phyloP scores from a whole-genome alignment of 1,140 invertebrate species.

The Plutomurus gul region DNA sequence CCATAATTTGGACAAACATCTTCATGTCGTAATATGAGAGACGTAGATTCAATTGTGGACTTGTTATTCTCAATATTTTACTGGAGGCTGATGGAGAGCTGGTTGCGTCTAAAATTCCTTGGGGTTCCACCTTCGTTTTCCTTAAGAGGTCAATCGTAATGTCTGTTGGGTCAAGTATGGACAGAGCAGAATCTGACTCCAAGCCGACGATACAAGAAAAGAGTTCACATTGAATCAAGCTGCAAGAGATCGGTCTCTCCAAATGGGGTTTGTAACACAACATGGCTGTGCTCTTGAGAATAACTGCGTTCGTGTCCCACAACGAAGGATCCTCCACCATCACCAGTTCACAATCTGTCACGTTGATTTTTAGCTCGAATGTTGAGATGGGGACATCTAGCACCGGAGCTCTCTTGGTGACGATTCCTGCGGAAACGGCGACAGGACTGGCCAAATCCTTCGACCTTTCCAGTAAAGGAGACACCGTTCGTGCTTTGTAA shows the following conservation, averaged over 20 bases:
- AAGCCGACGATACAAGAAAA: slow-evolving; percentile 90
- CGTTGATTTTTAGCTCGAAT: slow-evolving; percentile 88
- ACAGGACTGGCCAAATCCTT: slow-evolving; percentile 51
- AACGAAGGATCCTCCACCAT: slow-evolving; percentile 87
- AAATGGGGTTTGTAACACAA: slow-evolving; percentile 76
- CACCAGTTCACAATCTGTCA: slow-evolving; percentile 93
- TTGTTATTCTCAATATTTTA: slow-evolving; percentile 58
- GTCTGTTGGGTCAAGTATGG: slow-evolving; percentile 93
- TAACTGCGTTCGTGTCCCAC: slow-evolving; percentile 90
- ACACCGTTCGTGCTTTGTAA: not conserved
- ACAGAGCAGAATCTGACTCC: slow-evolving; percentile 91
- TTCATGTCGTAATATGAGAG: slow-evolving; percentile 92
- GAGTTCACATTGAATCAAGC: slow-evolving; percentile 86
- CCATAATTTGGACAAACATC: slow-evolving; percentile 86
- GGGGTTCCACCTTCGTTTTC: slow-evolving; percentile 53
- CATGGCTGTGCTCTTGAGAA: slow-evolving; percentile 88
- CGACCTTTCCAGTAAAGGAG: slow-evolving; percentile 35
- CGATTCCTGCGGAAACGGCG: slow-evolving; percentile 58
- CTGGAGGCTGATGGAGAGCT: slow-evolving; percentile 32
- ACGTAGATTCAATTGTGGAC: slow-evolving; percentile 78
- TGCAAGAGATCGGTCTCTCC: slow-evolving; percentile 80
- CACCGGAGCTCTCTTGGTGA: slow-evolving; percentile 60
- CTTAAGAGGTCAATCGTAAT: slow-evolving; percentile 68
- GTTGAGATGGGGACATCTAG: slow-evolving; percentile 58
- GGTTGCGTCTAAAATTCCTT: slow-evolving; percentile 59